These are phyloP conservation scores for Pipistrellus kuhlii DNA, from an alignment of 2,797 vertebrate genomes.

Conservation along the genomic window DNA sequence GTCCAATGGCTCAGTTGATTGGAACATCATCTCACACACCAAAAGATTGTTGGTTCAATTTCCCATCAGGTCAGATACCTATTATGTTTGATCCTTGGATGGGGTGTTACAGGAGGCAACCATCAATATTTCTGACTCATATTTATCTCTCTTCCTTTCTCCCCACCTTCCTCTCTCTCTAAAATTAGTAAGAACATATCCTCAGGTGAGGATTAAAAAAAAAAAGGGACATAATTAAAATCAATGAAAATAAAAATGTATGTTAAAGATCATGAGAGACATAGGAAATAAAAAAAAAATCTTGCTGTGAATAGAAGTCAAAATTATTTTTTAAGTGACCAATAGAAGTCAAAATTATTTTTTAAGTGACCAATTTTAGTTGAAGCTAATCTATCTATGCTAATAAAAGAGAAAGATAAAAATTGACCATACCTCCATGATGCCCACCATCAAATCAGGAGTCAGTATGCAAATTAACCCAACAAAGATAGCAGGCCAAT, in stretches of 20 bases:
- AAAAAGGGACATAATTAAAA: background rate
- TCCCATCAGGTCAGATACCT: background rate
- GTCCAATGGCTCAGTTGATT: background rate
- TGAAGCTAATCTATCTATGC: background rate
- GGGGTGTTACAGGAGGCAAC: background rate
- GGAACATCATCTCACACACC: background rate
- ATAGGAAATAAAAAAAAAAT: background rate
- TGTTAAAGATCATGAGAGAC: background rate
- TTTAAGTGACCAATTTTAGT: background rate
- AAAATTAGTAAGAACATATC: background rate
- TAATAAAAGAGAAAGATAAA: too few relatives aligned
- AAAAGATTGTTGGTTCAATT: background rate
- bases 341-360: background rate
- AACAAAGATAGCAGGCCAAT: too few relatives aligned
- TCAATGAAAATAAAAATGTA: background rate
- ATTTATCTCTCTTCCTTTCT: background rate
- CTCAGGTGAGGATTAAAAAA: background rate
- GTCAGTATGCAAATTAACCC: too few relatives aligned
- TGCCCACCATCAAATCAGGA: too few relatives aligned
- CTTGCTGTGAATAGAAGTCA: background rate
- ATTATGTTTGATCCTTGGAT: background rate
- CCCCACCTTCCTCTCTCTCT: background rate
- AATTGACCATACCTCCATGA: too few relatives aligned
- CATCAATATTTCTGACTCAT: background rate
- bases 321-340: background rate